These are phyloP conservation scores for Columba livia DNA, from an alignment of 2,113 vertebrate genomes.

Conservation along the genomic window DNA sequence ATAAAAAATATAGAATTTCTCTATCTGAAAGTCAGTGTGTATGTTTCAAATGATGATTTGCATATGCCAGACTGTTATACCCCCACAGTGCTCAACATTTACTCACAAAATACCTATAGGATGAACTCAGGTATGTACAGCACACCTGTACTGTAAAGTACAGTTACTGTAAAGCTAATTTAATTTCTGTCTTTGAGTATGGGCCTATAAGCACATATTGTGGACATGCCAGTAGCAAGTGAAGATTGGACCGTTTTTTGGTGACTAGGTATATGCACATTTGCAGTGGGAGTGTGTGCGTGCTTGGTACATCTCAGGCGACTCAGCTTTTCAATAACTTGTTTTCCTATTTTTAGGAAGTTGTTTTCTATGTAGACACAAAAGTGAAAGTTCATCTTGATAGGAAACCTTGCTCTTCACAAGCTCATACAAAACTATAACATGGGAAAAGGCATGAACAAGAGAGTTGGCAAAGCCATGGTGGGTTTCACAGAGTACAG, in stretches of 20 bases:
- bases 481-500: background rate
- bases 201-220: background rate
- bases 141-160: background rate
- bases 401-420: background rate
- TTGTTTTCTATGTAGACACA: background rate
- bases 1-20: background rate
- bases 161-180: background rate
- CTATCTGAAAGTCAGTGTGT: background rate
- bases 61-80: background rate
- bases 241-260: background rate
- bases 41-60: background rate
- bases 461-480: background rate
- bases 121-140: background rate
- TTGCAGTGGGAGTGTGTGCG: background rate
- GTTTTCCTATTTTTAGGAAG: background rate
- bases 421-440: background rate
- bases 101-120: background rate
- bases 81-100: background rate
- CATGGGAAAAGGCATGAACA: background rate
- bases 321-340: background rate
- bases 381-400: background rate
- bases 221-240: background rate
- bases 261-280: background rate
- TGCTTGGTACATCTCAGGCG: background rate
- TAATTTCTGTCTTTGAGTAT: background rate